A percentile compares a stretch with the other conserved stretches of the same genome.
Conservation (phyloP, 2,888 invertebrate species). For the Buathra laborator region DNA sequence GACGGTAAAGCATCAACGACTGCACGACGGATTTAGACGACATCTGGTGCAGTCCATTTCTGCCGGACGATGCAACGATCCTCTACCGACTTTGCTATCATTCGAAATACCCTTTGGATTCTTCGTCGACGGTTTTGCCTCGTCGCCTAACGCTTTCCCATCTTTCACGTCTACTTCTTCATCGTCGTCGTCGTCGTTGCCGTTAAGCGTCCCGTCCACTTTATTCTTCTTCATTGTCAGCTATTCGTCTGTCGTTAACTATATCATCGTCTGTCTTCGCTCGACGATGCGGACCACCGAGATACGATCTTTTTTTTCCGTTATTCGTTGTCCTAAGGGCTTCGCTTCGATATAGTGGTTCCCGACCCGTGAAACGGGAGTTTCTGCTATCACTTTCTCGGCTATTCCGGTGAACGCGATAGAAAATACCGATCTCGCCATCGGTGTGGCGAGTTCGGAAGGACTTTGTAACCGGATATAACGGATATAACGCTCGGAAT, state of each 20-base stretch:
- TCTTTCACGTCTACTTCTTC: constrained; percentile 8
- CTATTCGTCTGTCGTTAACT: background rate
- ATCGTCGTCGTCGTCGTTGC: constrained; percentile 10
- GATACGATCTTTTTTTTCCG: background rate
- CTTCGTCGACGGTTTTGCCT: background rate
- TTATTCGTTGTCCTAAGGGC: background rate
- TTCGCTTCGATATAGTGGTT: background rate
- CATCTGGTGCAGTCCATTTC: constrained; percentile 80
- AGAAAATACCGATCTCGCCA: background rate
- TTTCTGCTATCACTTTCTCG: no score
- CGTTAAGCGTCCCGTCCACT: background rate
- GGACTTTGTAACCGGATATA: background rate
- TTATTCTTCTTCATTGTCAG: constrained; percentile 9
- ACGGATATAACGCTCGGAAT: background rate
- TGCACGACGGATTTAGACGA: constrained; percentile 79
- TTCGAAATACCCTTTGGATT: constrained; percentile 37
- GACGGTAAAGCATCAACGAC: constrained; percentile 40
- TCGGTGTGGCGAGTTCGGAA: background rate
- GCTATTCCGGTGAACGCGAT: background rate
- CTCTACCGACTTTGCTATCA: constrained; percentile 38
- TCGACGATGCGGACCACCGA: background rate
- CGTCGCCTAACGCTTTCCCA: constrained; percentile 12
- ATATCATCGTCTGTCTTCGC: background rate
- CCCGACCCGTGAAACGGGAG: no score
- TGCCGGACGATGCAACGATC: constrained; percentile 59